These are phyloP conservation scores for Salminus brasiliensis DNA, from an alignment of 2,113 vertebrate species.

Conservation along the genomic window DNA sequence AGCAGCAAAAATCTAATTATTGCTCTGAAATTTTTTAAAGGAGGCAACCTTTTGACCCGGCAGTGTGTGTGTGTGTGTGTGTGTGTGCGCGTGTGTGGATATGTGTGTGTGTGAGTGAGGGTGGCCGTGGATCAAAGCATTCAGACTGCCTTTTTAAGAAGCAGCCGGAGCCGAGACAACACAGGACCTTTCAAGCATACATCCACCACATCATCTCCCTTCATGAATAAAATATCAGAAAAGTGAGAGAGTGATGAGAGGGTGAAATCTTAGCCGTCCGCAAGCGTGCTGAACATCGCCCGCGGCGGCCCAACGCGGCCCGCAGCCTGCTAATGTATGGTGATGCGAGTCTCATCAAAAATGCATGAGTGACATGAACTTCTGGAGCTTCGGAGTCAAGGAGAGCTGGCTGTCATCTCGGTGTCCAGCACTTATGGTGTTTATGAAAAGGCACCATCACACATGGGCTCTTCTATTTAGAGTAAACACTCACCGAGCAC, in stretches of 20 bases:
- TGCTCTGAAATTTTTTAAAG: no score
- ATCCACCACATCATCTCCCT: slow-evolving; percentile 34
- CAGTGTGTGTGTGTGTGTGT: no score
- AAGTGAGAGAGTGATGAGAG: slow-evolving; percentile 61
- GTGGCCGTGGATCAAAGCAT: slow-evolving; percentile 33
- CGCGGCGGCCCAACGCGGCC: not conserved
- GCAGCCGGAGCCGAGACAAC: slow-evolving; percentile 9
- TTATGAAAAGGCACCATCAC: not conserved
- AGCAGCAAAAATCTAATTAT: no score
- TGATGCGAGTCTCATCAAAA: slow-evolving; percentile 37
- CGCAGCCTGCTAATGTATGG: slow-evolving; percentile 15
- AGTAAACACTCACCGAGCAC: no score
- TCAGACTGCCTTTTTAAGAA: slow-evolving; percentile 63
- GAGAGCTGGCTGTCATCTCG: not conserved
- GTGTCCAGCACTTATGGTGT: not conserved
- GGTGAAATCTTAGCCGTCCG: slow-evolving; percentile 71
- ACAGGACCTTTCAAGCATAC: slow-evolving; percentile 8
- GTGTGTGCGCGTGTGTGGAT: slow-evolving; percentile 13
- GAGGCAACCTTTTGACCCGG: no score
- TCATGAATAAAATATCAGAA: slow-evolving; percentile 74
- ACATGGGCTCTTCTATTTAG: no score
- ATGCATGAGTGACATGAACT: slow-evolving; percentile 24
- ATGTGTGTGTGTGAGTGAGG: no score
- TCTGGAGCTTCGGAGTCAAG: not conserved
- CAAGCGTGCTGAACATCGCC: slow-evolving; percentile 24